phyloP scores from a whole-genome alignment of 2,888 invertebrate genomes.

The Linyphia triangularis region DNA sequence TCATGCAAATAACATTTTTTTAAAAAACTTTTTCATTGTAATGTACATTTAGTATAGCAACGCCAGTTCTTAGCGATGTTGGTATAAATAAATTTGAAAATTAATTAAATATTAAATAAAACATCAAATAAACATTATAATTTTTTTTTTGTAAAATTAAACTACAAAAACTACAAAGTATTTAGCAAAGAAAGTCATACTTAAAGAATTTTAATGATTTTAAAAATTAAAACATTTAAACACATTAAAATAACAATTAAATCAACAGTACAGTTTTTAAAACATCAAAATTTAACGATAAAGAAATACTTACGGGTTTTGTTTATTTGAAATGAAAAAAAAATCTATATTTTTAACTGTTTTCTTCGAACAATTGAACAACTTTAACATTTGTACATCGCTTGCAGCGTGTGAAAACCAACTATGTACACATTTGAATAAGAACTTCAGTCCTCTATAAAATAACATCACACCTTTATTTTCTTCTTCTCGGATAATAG shows the following conservation, averaged over 20 bases:
- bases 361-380: neutral
- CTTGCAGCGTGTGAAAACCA: neutral
- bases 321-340: too few species aligned
- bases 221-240: too few species aligned
- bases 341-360: neutral
- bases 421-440: neutral
- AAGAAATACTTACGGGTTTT: too few species aligned
- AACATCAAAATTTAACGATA: too few species aligned
- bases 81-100: neutral
- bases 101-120: neutral
- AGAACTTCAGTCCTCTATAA: neutral
- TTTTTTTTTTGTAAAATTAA: too few species aligned
- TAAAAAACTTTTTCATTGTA: neutral
- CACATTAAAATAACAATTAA: too few species aligned
- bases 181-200: too few species aligned
- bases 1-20: conserved; percentile 6
- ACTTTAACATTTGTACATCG: neutral
- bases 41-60: neutral
- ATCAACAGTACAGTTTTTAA: too few species aligned
- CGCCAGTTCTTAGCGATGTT: neutral
- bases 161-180: too few species aligned
- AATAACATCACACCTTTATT: conserved; percentile 2
- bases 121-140: too few species aligned
- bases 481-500: conserved; percentile 31
- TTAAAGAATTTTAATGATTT: too few species aligned